phyloP scores from a whole-genome alignment of 2,113 vertebrate species.

The Campylomormyrus numenius region DNA sequence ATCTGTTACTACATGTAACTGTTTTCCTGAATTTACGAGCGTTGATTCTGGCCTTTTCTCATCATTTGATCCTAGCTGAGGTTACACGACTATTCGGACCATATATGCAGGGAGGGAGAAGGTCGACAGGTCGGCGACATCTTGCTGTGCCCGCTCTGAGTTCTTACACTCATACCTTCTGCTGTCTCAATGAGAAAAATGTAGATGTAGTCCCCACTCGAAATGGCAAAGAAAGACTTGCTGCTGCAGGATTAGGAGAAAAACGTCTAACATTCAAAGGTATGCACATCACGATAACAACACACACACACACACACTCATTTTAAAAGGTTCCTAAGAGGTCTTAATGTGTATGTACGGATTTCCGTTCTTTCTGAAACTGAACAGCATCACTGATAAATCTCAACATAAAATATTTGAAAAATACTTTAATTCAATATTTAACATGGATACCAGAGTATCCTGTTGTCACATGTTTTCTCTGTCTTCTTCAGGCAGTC shows the following conservation, averaged over 20 bases:
- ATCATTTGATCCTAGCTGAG: not conserved
- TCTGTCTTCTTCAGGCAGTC: constrained; percentile 9
- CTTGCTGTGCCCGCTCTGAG: not conserved
- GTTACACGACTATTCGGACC: not conserved
- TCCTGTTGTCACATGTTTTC: not conserved
- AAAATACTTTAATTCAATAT: too few species aligned
- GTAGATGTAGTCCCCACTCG: not conserved
- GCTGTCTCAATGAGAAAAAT: not conserved
- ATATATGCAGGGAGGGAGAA: not conserved
- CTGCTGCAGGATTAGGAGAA: not conserved
- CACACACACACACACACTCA: not conserved
- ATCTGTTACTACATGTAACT: too few species aligned
- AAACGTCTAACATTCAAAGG: not conserved
- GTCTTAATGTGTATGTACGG: too few species aligned
- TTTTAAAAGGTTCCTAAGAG: not conserved
- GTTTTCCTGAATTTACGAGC: not conserved
- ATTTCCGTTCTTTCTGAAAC: too few species aligned
- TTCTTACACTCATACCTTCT: constrained; percentile 3
- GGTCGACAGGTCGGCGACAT: not conserved
- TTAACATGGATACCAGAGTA: too few species aligned
- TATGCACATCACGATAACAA: not conserved
- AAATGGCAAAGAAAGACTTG: constrained; percentile 1
- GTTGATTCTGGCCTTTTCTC: constrained; percentile 1
- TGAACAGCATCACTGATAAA: too few species aligned
- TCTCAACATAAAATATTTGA: too few species aligned